These are phyloP conservation scores for Pelvicachromis taeniatus DNA, from an alignment of 2,113 vertebrate genomes.

Conservation along the genomic window DNA sequence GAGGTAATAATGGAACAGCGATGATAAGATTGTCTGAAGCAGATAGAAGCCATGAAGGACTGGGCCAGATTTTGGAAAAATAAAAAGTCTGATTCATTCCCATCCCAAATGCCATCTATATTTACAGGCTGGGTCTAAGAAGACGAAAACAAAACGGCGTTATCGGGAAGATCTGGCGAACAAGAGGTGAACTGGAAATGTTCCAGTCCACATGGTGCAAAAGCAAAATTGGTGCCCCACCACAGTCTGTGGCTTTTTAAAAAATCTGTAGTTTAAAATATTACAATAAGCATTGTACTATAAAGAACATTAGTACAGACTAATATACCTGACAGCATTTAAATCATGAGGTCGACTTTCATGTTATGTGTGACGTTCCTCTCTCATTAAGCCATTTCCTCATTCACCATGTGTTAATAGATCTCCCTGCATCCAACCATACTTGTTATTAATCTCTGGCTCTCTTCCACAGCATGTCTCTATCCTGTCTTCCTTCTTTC, in stretches of 20 bases:
- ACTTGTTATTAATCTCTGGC: too few species aligned
- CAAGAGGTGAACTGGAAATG: not conserved
- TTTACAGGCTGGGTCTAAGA: not conserved
- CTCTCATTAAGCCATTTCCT: not conserved
- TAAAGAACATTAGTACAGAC: not conserved
- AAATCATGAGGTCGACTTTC: not conserved
- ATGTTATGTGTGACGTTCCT: not conserved
- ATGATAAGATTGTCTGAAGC: constrained; percentile 19
- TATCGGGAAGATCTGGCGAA: not conserved
- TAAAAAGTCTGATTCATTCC: not conserved
- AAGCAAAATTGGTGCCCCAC: not conserved
- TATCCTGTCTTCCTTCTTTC: too few species aligned
- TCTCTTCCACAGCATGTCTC: too few species aligned
- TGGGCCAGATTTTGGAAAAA: not conserved
- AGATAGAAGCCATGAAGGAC: constrained; percentile 13
- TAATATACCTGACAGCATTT: not conserved
- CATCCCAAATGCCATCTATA: not conserved
- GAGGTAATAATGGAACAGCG: not conserved
- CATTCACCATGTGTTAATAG: too few species aligned
- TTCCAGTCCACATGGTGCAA: not conserved
- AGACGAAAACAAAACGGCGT: not conserved
- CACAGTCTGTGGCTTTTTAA: not conserved
- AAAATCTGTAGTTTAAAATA: too few species aligned
- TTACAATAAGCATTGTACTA: not conserved
- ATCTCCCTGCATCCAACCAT: too few species aligned